Evolutionary conservation across 1,140 invertebrate genomes (phyloP).

Genomic region (Whitmania pigra): DNA sequence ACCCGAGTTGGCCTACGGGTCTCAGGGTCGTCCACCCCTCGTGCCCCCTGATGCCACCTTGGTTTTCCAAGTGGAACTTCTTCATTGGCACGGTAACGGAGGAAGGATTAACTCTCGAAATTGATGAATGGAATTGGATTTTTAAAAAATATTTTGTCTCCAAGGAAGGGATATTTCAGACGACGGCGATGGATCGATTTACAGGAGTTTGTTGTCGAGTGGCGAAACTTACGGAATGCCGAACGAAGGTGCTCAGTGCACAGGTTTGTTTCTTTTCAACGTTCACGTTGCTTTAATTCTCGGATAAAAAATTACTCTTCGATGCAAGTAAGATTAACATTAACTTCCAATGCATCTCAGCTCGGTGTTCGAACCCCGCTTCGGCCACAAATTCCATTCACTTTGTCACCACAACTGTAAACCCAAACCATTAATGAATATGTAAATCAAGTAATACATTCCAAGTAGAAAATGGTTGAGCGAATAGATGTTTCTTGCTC

Average conservation of each 20-base stretch:
- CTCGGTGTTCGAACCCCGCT: not conserved
- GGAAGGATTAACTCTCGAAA: not conserved
- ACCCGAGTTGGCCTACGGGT: constrained; percentile 81
- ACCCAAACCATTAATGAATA: no score
- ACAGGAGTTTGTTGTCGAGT: constrained; percentile 55
- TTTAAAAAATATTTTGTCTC: not conserved
- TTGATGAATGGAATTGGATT: not conserved
- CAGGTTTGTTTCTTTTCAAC: constrained; percentile 27
- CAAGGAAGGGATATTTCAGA: constrained; percentile 71
- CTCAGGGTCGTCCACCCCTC: constrained; percentile 63
- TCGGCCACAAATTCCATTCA: not conserved
- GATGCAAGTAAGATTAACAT: not conserved
- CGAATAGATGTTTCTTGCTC: not conserved
- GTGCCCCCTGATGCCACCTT: constrained; percentile 82
- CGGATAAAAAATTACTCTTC: not conserved
- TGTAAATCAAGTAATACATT: no score
- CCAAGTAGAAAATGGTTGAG: no score
- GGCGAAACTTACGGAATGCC: constrained; percentile 60
- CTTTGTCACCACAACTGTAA: not conserved
- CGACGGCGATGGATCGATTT: constrained; percentile 66
- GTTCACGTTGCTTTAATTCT: not conserved
- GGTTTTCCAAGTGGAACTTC: constrained; percentile 65
- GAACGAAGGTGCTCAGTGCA: constrained; percentile 56
- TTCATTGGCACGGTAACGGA: constrained; percentile 37
- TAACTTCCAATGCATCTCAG: not conserved